Conservation (phyloP, 2,113 vertebrate species). For the Myxocyprinus asiaticus region DNA sequence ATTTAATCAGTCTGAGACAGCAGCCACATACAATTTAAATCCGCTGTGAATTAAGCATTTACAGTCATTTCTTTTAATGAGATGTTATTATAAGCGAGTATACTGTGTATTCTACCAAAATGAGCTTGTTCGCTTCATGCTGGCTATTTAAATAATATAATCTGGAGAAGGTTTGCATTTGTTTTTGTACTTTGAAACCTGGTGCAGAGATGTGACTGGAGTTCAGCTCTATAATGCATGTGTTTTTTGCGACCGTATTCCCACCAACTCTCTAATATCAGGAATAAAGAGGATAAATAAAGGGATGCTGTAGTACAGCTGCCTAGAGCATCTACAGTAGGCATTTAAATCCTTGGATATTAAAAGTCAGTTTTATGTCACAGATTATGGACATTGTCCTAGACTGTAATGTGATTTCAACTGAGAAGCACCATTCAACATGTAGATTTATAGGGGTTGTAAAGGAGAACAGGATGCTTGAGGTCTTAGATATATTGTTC, state of each 20-base stretch:
- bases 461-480: background rate
- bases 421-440: background rate
- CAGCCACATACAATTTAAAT: constrained; percentile 15
- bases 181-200: constrained; percentile 33
- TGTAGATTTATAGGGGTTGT: background rate
- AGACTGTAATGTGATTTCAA: background rate
- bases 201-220: background rate
- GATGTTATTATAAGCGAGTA: background rate
- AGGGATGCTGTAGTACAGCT: background rate
- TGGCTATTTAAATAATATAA: constrained; percentile 12
- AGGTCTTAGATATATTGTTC: background rate
- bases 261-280: background rate
- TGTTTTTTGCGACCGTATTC: background rate
- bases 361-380: background rate
- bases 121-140: constrained; percentile 1
- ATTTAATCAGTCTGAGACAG: constrained; percentile 15
- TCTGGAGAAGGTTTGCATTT: constrained; percentile 29
- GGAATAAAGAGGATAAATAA: background rate
- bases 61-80: constrained; percentile 27
- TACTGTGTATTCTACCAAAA: constrained; percentile 3
- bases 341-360: constrained; percentile 1
- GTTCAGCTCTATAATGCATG: background rate
- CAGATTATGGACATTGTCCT: background rate
- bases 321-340: background rate
- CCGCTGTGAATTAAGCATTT: constrained; percentile 24